These are phyloP conservation scores for Cyclina sinensis DNA, from an alignment of 1,140 invertebrate species.

Conservation along the genomic window DNA sequence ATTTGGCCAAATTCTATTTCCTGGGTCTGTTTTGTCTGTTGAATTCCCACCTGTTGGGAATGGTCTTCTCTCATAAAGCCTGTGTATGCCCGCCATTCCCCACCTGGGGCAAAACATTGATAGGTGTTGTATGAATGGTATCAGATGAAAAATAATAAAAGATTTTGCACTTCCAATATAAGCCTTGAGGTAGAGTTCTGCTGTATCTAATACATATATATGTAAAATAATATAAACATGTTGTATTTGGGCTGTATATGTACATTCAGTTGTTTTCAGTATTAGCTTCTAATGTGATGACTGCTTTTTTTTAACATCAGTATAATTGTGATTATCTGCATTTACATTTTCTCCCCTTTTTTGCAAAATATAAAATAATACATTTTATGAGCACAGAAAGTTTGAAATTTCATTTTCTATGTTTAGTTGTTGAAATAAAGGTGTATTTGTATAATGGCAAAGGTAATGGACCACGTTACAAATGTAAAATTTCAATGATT, in stretches of 20 bases:
- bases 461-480: no score
- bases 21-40: no score
- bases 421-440: no score
- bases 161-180: neutral
- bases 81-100: no score
- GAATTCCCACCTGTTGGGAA: no score
- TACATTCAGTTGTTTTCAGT: neutral
- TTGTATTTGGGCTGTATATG: slow-evolving; percentile 6
- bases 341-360: neutral
- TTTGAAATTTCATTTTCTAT: neutral
- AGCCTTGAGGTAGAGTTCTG: neutral
- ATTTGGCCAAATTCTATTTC: no score
- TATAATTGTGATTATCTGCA: slow-evolving; percentile 26
- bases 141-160: no score
- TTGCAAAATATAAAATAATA: neutral
- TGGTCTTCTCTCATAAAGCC: no score
- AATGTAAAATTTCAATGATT: no score
- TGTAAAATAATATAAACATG: neutral
- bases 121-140: no score
- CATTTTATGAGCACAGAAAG: slow-evolving; percentile 8
- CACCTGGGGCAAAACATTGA: no score
- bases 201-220: slow-evolving; percentile 6
- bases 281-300: slow-evolving; percentile 26
- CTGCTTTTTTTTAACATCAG: neutral
- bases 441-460: no score